Evolutionary conservation across 92 coral and sea anemone species (phyloP).

Genomic region (Epizoanthus illoricatus): DNA sequence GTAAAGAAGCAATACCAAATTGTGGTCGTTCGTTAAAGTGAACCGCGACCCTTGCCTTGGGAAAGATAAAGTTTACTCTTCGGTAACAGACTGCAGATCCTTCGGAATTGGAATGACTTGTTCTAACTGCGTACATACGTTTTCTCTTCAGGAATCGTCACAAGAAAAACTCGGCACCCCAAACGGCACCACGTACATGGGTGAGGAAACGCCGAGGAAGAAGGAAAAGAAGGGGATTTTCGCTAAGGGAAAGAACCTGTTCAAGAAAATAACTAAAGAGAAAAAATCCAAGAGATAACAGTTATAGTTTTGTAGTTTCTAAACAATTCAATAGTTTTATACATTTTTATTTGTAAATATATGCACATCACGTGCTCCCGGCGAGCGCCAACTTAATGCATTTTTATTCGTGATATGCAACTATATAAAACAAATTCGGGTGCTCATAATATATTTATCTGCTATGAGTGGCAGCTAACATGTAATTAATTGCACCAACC

Average conservation of each 20-base stretch:
- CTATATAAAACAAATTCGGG: not conserved
- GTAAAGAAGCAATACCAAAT: no score
- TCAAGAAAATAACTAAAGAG: conserved; percentile 89
- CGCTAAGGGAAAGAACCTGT: conserved; percentile 91
- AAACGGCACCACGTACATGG: conserved; percentile 61
- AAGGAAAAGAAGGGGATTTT: conserved; percentile 81
- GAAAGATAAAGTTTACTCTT: no score
- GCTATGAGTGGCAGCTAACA: not conserved
- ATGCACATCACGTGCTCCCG: not conserved
- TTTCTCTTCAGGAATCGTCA: conserved; percentile 58
- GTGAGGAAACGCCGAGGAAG: conserved; percentile 69
- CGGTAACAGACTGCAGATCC: not conserved
- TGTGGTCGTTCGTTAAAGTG: no score
- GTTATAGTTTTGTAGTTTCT: not conserved
- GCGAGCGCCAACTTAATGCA: not conserved
- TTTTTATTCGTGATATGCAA: conserved; percentile 6
- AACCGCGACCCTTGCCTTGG: no score
- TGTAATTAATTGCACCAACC: not conserved
- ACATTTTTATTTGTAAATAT: not conserved
- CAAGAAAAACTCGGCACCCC: conserved; percentile 59
- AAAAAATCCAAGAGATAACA: conserved; percentile 65
- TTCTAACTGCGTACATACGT: not conserved
- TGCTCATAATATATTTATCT: not conserved
- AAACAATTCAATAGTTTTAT: not conserved
- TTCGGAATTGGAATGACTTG: not conserved